phyloP scores from a whole-genome alignment of 2,113 vertebrate genomes.

The Pachycephala philippinensis region DNA sequence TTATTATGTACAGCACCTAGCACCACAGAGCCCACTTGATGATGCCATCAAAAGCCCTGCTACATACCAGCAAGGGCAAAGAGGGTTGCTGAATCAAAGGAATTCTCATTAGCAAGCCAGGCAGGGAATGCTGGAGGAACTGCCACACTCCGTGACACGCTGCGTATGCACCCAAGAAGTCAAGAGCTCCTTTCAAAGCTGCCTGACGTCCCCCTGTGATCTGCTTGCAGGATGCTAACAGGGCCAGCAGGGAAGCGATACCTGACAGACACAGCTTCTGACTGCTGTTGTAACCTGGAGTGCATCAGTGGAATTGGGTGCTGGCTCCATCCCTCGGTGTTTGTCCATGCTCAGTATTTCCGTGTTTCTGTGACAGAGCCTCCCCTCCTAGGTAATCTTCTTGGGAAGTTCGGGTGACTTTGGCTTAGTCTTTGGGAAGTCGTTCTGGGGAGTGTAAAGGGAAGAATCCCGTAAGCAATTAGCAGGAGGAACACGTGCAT shows the following conservation, averaged over 20 bases:
- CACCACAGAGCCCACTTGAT: not conserved
- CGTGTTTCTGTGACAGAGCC: not conserved
- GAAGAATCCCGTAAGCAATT: constrained; percentile 40
- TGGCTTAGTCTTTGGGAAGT: constrained; percentile 53
- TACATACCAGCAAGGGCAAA: not conserved
- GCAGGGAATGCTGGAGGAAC: not conserved
- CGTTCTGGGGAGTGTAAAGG: not conserved
- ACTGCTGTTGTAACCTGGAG: not conserved
- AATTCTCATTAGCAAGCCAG: constrained; percentile 28
- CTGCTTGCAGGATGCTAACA: not conserved
- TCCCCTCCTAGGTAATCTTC: not conserved
- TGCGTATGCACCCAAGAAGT: not conserved
- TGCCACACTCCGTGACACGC: not conserved
- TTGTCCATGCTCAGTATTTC: not conserved
- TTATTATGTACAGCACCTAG: not conserved
- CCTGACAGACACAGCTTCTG: not conserved
- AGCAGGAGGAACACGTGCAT: constrained; percentile 64
- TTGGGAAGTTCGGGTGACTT: constrained; percentile 15
- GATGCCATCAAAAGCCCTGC: not conserved
- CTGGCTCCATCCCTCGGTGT: not conserved
- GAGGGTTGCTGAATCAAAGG: not conserved
- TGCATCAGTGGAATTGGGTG: not conserved
- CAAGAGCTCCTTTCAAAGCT: not conserved
- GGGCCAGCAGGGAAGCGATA: not conserved
- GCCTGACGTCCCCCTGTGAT: not conserved